phyloP scores from a whole-genome alignment of 2,888 invertebrate species.

The Ophion slaviceki region DNA sequence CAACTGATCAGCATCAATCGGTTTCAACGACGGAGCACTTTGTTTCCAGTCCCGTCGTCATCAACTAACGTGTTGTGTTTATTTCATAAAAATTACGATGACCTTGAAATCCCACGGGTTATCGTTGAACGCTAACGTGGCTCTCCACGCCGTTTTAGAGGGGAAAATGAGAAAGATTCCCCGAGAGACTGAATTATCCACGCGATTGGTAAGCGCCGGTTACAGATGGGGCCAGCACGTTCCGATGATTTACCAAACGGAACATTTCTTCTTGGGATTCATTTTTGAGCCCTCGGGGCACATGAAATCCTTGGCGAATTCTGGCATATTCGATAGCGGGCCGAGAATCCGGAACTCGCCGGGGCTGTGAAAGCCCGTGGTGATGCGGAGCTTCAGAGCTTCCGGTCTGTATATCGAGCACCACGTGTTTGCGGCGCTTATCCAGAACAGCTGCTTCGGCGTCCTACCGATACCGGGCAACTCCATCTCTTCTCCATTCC shows the following conservation, averaged over 20 bases:
- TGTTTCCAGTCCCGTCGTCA: neutral
- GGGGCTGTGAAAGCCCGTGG: constrained; percentile 92
- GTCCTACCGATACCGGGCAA: constrained; percentile 90
- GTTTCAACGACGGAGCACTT: neutral
- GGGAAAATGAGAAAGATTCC: neutral
- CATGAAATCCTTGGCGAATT: constrained; percentile 87
- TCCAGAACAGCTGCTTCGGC: constrained; percentile 88
- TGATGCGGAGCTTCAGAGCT: constrained; percentile 91
- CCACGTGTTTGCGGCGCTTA: constrained; percentile 87
- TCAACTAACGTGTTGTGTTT: constrained; percentile 2
- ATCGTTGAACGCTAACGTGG: neutral
- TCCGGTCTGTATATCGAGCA: constrained; percentile 87
- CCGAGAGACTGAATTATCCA: neutral
- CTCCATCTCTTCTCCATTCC: constrained; percentile 87
- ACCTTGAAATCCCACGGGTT: constrained; percentile 1
- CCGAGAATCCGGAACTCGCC: constrained; percentile 87
- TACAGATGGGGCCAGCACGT: neutral
- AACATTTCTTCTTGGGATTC: constrained; percentile 24
- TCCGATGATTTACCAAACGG: constrained; percentile 19
- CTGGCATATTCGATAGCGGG: constrained; percentile 86
- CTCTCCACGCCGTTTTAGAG: neutral
- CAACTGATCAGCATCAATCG: neutral
- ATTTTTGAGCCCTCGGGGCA: constrained; percentile 83
- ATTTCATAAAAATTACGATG: constrained; percentile 4
- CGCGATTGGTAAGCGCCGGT: neutral